phyloP scores from a whole-genome alignment of 2,888 invertebrate genomes.

The Rhagophthalmus giganteus region DNA sequence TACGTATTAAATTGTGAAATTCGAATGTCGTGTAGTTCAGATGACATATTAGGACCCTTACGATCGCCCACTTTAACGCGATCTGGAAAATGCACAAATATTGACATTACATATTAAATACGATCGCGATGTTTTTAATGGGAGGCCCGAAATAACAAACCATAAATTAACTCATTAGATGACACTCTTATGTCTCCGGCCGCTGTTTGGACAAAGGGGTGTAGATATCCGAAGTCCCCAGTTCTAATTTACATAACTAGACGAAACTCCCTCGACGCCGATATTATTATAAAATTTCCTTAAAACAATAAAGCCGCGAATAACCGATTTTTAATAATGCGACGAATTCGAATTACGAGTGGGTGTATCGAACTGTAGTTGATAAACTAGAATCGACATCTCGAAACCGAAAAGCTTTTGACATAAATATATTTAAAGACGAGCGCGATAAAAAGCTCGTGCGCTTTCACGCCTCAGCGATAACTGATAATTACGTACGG shows the following conservation, averaged over 20 bases:
- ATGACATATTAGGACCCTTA: constrained; percentile 43
- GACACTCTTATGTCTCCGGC: constrained; percentile 46
- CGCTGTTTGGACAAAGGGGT: constrained; percentile 54
- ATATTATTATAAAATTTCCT: constrained; percentile 26
- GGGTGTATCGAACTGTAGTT: constrained; percentile 39
- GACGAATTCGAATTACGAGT: constrained; percentile 36
- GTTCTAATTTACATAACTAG: constrained; percentile 51
- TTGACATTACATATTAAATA: constrained; percentile 52
- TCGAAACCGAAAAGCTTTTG: constrained; percentile 52
- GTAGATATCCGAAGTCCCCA: constrained; percentile 26
- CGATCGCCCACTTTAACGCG: constrained; percentile 44
- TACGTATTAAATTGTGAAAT: constrained; percentile 47
- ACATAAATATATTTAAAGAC: constrained; percentile 56
- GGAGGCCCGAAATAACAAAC: constrained; percentile 53
- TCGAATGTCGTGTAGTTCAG: constrained; percentile 39
- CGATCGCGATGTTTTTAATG: constrained; percentile 47
- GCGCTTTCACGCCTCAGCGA: constrained; percentile 52
- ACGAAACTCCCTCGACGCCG: constrained; percentile 13
- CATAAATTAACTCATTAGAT: constrained; percentile 56
- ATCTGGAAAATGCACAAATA: constrained; percentile 49
- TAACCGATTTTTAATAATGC: constrained; percentile 23
- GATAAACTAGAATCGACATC: constrained; percentile 51
- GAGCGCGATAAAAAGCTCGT: constrained; percentile 53
- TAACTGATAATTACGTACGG: constrained; percentile 57
- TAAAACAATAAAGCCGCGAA: constrained; percentile 27